Percentiles rank a stretch among this genome's conserved stretches.
Conservation (phyloP, 1,140 invertebrate species). For the Heliconius congener region DNA sequence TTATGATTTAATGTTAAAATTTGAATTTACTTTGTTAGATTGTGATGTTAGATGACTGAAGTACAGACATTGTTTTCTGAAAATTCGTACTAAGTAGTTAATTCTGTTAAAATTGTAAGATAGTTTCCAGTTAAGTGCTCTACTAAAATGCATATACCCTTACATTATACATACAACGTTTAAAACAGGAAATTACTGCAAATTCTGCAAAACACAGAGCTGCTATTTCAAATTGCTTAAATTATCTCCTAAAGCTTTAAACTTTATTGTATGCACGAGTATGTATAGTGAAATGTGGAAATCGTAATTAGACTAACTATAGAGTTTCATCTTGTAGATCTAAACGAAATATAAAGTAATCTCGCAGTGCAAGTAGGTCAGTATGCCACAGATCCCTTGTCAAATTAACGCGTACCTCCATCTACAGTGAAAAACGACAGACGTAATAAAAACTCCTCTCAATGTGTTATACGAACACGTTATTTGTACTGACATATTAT, state of each 20-base stretch:
- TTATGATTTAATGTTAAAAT: neutral
- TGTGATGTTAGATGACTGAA: no score
- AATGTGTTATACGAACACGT: constrained; percentile 26
- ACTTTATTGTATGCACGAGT: neutral
- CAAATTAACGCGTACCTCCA: constrained; percentile 70
- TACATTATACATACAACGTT: neutral
- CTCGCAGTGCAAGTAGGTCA: constrained; percentile 55
- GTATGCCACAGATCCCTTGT: constrained; percentile 63
- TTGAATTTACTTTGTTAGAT: neutral
- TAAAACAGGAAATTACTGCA: neutral
- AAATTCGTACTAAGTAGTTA: no score
- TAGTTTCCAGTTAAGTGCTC: neutral
- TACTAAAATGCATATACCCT: neutral
- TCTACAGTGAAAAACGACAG: constrained; percentile 66
- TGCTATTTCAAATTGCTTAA: neutral
- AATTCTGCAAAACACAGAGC: neutral
- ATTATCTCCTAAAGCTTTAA: neutral
- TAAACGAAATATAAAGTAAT: constrained; percentile 35
- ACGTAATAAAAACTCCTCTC: constrained; percentile 63
- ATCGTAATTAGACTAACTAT: constrained; percentile 19
- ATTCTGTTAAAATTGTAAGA: neutral
- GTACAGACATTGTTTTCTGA: no score
- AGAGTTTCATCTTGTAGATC: constrained; percentile 17
- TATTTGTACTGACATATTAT: constrained; percentile 31
- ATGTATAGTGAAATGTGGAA: neutral